A percentile compares a stretch with the other conserved stretches of the same genome.
Evolutionary conservation across 2,888 invertebrate genomes (phyloP).

Genomic region (Callosobruchus maculatus): DNA sequence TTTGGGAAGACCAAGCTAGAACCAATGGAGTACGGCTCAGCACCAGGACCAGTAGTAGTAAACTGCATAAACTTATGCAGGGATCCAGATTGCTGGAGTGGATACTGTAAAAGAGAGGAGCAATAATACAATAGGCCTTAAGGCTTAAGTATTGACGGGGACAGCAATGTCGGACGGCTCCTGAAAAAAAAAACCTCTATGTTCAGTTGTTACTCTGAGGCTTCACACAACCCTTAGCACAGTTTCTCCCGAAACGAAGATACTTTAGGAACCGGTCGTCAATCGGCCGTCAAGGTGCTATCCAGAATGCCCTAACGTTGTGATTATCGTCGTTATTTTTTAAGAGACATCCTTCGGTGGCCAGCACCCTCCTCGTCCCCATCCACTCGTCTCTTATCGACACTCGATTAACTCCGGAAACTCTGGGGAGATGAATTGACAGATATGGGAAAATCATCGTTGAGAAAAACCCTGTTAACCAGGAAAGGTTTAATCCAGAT

Average conservation of each 20-base stretch:
- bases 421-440: not conserved
- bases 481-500: not conserved
- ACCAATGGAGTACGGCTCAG: too few relatives aligned
- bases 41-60: too few relatives aligned
- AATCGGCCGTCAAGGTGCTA: not conserved
- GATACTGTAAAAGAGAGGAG: too few relatives aligned
- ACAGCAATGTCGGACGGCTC: too few relatives aligned
- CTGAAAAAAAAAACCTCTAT: too few relatives aligned
- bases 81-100: too few relatives aligned
- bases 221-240: too few relatives aligned
- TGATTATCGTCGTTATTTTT: conserved; percentile 28
- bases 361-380: not conserved
- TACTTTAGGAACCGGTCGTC: not conserved
- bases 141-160: too few relatives aligned
- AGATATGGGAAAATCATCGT: not conserved
- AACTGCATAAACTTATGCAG: too few relatives aligned
- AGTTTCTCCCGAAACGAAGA: not conserved
- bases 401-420: not conserved
- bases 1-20: too few relatives aligned
- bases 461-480: not conserved
- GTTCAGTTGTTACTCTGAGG: too few relatives aligned
- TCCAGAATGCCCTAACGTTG: conserved; percentile 23
- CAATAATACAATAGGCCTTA: too few relatives aligned
- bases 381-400: not conserved
- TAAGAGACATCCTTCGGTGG: not conserved